Percentiles rank a stretch among this genome's conserved stretches.
These are phyloP conservation scores for Alosa alosa DNA, from an alignment of 2,113 vertebrate species.

Conservation along the genomic window DNA sequence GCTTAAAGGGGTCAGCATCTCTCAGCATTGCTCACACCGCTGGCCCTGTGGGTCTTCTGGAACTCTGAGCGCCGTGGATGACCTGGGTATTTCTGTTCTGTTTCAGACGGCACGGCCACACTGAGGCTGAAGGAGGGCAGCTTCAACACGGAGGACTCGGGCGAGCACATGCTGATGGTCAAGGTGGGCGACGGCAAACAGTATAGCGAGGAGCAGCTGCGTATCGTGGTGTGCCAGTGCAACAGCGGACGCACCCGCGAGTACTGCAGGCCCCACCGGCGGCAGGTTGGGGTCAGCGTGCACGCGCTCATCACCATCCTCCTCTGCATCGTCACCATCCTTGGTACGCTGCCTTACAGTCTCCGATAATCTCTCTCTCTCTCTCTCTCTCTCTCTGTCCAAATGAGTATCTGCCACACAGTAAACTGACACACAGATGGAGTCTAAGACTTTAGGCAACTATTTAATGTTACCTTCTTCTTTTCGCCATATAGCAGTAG, in stretches of 20 bases:
- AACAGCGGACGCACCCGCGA: constrained; percentile 67
- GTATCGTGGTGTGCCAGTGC: constrained; percentile 82
- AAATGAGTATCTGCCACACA: neutral
- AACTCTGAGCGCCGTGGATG: neutral
- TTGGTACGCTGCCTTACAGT: constrained; percentile 71
- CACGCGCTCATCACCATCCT: constrained; percentile 84
- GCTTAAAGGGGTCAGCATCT: neutral
- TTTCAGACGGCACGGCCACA: constrained; percentile 83
- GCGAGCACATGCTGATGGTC: constrained; percentile 78
- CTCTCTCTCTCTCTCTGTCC: neutral
- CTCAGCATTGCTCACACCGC: neutral
- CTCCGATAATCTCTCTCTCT: neutral
- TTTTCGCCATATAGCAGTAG: neutral
- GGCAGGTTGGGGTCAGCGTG: constrained; percentile 74
- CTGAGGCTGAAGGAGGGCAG: constrained; percentile 79
- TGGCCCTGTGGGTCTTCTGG: neutral
- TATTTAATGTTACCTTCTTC: neutral
- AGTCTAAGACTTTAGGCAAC: neutral
- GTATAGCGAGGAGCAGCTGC: constrained; percentile 73
- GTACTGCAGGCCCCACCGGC: constrained; percentile 70
- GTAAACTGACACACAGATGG: no score
- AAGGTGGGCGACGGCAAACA: constrained; percentile 79
- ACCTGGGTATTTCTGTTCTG: constrained; percentile 38
- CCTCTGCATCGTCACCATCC: constrained; percentile 82
- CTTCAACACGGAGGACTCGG: constrained; percentile 79